Evolutionary conservation across 2,113 vertebrate genomes (phyloP), one percentile per base, ranked within the genome.

Genomic region (Hystrix brachyura): DNA sequence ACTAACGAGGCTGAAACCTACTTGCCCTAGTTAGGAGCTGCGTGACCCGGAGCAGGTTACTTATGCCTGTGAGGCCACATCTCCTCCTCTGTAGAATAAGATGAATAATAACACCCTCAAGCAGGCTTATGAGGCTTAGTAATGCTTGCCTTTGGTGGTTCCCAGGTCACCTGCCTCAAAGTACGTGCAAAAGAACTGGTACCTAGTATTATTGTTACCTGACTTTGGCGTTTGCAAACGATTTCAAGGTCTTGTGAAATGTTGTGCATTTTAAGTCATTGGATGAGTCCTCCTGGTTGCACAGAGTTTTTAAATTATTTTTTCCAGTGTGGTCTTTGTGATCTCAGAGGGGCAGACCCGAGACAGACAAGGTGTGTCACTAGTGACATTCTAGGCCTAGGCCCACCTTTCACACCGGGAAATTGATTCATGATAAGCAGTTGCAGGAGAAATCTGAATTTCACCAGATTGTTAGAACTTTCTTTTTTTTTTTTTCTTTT

Each of bases 191-290:
- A 55, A 38, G 38, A 55, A 96, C 46, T 12, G 43, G 11, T 59
- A 71, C 81, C 23, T 53, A 43, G 69, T 90, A 51, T 65, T 38
- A 62, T 59, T 51, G 55, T 78, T 32, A 53, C 18, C n/a, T 55
- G 34, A 84, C 76, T 76, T 81, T 25, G 9, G 19, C 6, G 4
- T 55, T 84, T 23, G 72, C 15, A 74, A 25, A 48, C 64, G 55
- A 94, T 89, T 57, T 7, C 2, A 27, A 60, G 69, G 51, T 38
- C 82, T 92, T 94, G 71, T 86, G 79, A 96, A 89, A 81, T 71
- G 8, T 29, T 92, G 27, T 48, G 6, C 72, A 60, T 74, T 84
- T 93, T 84, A n/a, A 60, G 83, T 65, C 32, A 48, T 8, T 59
- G 2, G 23, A n/a, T 43, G 8, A 15, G 9, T 67, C 2, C 18